Percentiles rank a stretch among this genome's conserved stretches.
Evolutionary conservation across 2,113 vertebrate genomes (phyloP).

Genomic region (Ctenomys sociabilis): DNA sequence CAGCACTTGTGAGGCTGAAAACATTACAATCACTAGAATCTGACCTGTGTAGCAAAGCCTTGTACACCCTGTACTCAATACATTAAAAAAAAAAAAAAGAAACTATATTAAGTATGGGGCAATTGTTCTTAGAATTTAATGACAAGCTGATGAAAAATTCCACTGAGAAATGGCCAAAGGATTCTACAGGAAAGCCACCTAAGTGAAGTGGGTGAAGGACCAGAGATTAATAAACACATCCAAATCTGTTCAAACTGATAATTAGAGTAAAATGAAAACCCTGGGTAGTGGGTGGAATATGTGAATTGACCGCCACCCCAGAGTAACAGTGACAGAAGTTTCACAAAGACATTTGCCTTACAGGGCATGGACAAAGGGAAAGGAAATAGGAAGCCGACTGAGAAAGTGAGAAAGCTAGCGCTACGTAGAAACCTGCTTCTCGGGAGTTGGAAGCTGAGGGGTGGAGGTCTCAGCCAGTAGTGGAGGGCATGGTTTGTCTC

Average conservation of each 20-base stretch:
- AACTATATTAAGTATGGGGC: not conserved
- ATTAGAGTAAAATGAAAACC: not conserved
- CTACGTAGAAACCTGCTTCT: not conserved
- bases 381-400: not conserved
- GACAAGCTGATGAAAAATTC: not conserved
- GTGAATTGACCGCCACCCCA: rapidly evolving
- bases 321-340: not conserved
- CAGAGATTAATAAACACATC: not conserved
- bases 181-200: not conserved
- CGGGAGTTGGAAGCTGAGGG: not conserved
- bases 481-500: not conserved
- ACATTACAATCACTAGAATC: too few relatives aligned
- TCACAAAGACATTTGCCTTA: not conserved
- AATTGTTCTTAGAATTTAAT: not conserved
- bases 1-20: too few relatives aligned
- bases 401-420: not conserved
- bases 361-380: not conserved
- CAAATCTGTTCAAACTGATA: not conserved
- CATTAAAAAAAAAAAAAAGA: too few relatives aligned
- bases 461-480: not conserved
- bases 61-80: too few relatives aligned
- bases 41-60: too few relatives aligned
- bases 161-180: not conserved
- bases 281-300: not conserved
- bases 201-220: not conserved